These are phyloP conservation scores for Seriola rivoliana DNA, from an alignment of 2,113 vertebrate genomes.

Conservation along the genomic window DNA sequence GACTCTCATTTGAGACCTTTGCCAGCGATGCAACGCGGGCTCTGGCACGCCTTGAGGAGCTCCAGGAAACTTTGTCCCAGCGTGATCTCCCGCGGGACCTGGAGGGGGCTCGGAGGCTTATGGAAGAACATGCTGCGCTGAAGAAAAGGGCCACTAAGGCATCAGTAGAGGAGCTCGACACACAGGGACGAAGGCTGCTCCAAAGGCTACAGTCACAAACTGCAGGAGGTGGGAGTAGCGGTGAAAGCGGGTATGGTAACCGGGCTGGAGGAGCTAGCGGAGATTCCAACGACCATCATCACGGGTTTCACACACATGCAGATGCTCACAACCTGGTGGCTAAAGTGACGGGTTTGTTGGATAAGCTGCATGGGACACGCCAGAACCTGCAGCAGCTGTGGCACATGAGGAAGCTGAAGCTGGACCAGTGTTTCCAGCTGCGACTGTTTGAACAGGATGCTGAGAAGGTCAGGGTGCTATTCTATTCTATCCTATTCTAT, in stretches of 20 bases:
- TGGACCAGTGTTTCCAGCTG: conserved; percentile 99
- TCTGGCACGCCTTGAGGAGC: conserved; percentile 93
- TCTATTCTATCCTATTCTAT: not conserved
- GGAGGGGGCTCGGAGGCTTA: conserved; percentile 93
- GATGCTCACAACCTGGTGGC: conserved; percentile 94
- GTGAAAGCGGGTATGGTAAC: conserved; percentile 67
- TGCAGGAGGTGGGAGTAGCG: conserved; percentile 53
- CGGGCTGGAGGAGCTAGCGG: conserved; percentile 68
- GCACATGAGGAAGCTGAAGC: conserved; percentile 96
- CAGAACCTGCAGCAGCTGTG: conserved; percentile 99
- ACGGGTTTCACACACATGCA: conserved; percentile 71
- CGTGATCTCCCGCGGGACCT: conserved; percentile 95
- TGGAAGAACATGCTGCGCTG: conserved; percentile 94
- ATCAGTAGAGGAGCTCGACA: conserved; percentile 94
- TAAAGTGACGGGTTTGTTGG: conserved; percentile 94
- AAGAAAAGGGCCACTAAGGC: conserved; percentile 97
- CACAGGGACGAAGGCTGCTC: conserved; percentile 94
- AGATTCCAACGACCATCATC: conserved; percentile 89
- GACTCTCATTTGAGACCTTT: conserved; percentile 93
- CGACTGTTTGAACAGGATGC: conserved; percentile 98
- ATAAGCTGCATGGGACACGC: conserved; percentile 93
- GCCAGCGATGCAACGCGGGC: conserved; percentile 93
- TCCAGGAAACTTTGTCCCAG: conserved; percentile 96
- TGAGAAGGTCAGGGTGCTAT: conserved; percentile 89
- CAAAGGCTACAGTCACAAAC: conserved; percentile 90